Conservation (phyloP, 2,888 invertebrate species). For the Aplocera efformata region DNA sequence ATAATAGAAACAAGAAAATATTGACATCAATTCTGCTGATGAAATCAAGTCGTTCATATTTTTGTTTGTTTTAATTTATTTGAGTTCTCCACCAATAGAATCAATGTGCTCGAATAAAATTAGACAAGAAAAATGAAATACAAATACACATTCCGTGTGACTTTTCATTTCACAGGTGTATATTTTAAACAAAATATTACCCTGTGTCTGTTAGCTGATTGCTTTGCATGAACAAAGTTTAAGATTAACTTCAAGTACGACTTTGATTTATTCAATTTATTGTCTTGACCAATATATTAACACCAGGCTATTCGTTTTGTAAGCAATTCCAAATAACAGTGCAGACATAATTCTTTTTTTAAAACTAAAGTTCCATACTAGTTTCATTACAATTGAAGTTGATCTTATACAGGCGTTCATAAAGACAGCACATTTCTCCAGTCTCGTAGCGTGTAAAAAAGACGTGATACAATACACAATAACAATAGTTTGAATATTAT, state of each 20-base stretch:
- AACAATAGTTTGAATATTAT: conserved; percentile 24
- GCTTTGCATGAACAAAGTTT: conserved; percentile 34
- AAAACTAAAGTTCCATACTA: too few relatives aligned
- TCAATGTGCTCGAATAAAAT: too few relatives aligned
- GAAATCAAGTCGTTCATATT: too few relatives aligned
- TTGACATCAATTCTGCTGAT: too few relatives aligned
- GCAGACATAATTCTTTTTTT: too few relatives aligned
- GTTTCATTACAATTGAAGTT: conserved; percentile 2
- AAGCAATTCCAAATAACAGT: too few relatives aligned
- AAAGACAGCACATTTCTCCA: conserved; percentile 22
- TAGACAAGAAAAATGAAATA: conserved; percentile 9
- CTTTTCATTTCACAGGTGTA: conserved; percentile 56
- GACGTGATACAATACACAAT: conserved; percentile 23
- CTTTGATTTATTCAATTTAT: too few relatives aligned
- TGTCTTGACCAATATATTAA: too few relatives aligned
- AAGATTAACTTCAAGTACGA: conserved; percentile 20
- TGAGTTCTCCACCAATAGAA: too few relatives aligned
- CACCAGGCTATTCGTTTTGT: too few relatives aligned
- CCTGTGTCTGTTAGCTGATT: conserved; percentile 48
- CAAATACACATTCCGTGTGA: conserved; percentile 32
- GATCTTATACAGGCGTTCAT: conserved; percentile 19
- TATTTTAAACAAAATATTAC: conserved; percentile 63
- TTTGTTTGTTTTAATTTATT: too few relatives aligned
- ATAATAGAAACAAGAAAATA: conserved; percentile 4
- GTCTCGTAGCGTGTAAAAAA: conserved; percentile 22